Evolutionary conservation across 2,113 vertebrate species (phyloP), one percentile per base, ranked within the genome.

Genomic region (Chaetodon auriga): DNA sequence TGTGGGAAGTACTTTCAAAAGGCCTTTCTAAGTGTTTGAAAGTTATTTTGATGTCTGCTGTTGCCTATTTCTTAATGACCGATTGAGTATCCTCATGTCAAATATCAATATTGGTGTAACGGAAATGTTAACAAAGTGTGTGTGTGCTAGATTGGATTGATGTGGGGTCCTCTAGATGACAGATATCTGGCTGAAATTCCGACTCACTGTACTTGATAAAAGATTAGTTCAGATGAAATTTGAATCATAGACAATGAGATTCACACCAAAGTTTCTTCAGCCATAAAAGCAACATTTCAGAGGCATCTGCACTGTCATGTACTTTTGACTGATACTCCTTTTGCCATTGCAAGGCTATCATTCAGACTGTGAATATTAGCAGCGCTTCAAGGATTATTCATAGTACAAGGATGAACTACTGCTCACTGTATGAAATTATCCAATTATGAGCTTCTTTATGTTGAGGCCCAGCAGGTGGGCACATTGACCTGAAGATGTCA

Each of bases 401-500:
- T 41, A 72, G 60, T 11, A 62, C 36, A 75, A 76, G 63, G 38
- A 58, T 21, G 61, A 71, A 51, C 66, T 57, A 15, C 65, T 72
- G 63, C 68, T 54, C 63, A 57, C 41, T 51, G 54, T 64, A 66
- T 57, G 53, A 72, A 75, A 78, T 81, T 45, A 57, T 84, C 53
- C 35, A 46, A 36, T 80, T 84, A 80, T 78, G 14, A 49, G 51
- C 38, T 36, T 57, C 80, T 86, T 88, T 85, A 73, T 72, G 19
- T 45, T 73, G 78, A 48, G 30, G 30, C 54, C 14, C 63, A 68
- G 76, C 63, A 36, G 71, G 84, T 72, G 25, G 45, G 46, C 25
- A 36, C 55, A 36, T 64, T 75, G 87, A 85, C 81, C 79, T 68
- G 46, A 51, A 64, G 49, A 57, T 87, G 80, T 62, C 68, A 68